Evolutionary conservation across 2,888 invertebrate genomes (phyloP).

Genomic region (Anticlea derivata): DNA sequence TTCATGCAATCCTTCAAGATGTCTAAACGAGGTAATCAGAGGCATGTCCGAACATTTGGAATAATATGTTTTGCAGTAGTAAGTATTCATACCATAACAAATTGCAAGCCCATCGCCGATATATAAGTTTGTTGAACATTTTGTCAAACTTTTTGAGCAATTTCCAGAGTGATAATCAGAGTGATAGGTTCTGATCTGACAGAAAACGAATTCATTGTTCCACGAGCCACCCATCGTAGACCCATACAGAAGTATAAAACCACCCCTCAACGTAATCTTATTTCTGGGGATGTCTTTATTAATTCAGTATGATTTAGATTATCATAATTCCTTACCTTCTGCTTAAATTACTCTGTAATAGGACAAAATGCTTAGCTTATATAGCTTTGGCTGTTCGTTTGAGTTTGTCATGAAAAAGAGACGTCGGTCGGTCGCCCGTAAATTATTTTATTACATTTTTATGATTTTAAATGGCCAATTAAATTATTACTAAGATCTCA

Average conservation of each 20-base stretch:
- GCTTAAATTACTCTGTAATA: conserved; percentile 47
- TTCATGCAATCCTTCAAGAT: no score
- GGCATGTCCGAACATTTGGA: no score
- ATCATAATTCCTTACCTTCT: conserved; percentile 50
- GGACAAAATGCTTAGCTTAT: conserved; percentile 45
- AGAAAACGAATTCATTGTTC: conserved; percentile 14
- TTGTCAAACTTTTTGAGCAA: not conserved
- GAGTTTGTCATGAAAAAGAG: conserved; percentile 32
- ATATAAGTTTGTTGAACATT: not conserved
- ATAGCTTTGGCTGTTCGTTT: conserved; percentile 41
- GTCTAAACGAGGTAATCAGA: no score
- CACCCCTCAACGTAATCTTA: conserved; percentile 27
- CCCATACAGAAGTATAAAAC: conserved; percentile 10
- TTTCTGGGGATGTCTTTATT: conserved; percentile 42
- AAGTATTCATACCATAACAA: no score
- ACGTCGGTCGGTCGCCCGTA: conserved; percentile 15
- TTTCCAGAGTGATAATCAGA: no score
- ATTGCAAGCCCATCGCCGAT: no score
- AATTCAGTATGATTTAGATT: conserved; percentile 51
- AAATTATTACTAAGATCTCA: conserved; percentile 4
- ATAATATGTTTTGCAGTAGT: no score
- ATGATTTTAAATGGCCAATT: conserved; percentile 12
- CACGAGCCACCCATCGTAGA: not conserved
- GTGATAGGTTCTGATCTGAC: conserved; percentile 1
- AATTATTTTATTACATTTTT: conserved; percentile 24